These are phyloP conservation scores for Mesocricetus auratus DNA, from an alignment of 2,113 vertebrate genomes.

Conservation along the genomic window DNA sequence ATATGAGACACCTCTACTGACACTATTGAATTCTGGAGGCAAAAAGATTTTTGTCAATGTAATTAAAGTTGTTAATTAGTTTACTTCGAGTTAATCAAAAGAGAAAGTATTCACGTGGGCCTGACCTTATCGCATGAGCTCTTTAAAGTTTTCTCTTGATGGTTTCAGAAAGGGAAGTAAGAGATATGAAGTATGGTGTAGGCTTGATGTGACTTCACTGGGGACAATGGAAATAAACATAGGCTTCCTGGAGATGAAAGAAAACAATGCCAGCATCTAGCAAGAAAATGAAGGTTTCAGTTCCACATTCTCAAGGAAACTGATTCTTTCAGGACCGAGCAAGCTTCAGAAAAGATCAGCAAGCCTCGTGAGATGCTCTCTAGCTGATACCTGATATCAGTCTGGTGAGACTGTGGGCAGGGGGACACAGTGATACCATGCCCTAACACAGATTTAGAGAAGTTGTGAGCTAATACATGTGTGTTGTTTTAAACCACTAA, in stretches of 20 bases:
- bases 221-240: background rate
- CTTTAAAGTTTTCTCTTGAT: background rate
- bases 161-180: background rate
- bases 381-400: background rate
- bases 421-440: background rate
- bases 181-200: background rate
- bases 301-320: background rate
- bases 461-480: background rate
- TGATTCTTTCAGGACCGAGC: background rate
- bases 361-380: background rate
- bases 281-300: background rate
- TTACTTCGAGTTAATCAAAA: constrained; percentile 35
- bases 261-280: background rate
- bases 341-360: background rate
- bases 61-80: constrained; percentile 6
- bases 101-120: background rate
- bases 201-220: background rate
- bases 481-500: background rate
- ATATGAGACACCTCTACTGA: background rate
- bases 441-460: background rate
- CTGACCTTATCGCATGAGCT: background rate
- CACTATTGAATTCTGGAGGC: background rate
- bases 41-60: background rate
- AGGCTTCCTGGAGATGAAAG: background rate
- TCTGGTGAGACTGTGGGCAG: background rate